Percentiles rank a stretch among this genome's conserved stretches.
phyloP scores from a whole-genome alignment of 2,888 invertebrate genomes.

The Toxonevra muliebris region DNA sequence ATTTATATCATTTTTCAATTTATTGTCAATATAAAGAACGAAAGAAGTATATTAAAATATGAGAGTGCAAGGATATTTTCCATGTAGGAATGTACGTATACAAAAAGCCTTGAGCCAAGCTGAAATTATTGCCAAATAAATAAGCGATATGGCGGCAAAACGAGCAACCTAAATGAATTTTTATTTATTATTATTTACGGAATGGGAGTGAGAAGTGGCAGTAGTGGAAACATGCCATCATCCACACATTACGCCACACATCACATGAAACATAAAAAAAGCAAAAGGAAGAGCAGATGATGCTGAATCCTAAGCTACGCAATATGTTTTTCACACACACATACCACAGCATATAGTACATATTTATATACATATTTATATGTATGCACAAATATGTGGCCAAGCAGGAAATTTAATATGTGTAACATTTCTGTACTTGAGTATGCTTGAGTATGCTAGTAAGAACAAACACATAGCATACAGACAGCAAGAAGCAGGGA shows the following conservation, averaged over 20 bases:
- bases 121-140: slow-evolving; percentile 35
- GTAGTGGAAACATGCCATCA: too few relatives aligned
- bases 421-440: too few relatives aligned
- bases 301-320: neutral
- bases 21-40: slow-evolving; percentile 19
- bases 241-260: neutral
- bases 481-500: neutral
- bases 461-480: too few relatives aligned
- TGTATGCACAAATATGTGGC: neutral
- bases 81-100: neutral
- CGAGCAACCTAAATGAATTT: slow-evolving; percentile 27
- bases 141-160: slow-evolving; percentile 33
- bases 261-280: too few relatives aligned
- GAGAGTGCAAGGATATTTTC: neutral
- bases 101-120: slow-evolving; percentile 22
- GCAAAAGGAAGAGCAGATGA: too few relatives aligned
- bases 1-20: slow-evolving; percentile 27
- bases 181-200: slow-evolving; percentile 30
- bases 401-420: neutral
- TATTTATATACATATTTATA: slow-evolving; percentile 6
- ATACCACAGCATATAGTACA: slow-evolving; percentile 12
- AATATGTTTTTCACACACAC: slow-evolving; percentile 13
- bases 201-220: neutral
- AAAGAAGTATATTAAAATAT: neutral
- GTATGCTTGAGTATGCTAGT: too few relatives aligned